These are phyloP conservation scores for Drosophila limbata DNA, from an alignment of 2,888 invertebrate species.

Conservation along the genomic window DNA sequence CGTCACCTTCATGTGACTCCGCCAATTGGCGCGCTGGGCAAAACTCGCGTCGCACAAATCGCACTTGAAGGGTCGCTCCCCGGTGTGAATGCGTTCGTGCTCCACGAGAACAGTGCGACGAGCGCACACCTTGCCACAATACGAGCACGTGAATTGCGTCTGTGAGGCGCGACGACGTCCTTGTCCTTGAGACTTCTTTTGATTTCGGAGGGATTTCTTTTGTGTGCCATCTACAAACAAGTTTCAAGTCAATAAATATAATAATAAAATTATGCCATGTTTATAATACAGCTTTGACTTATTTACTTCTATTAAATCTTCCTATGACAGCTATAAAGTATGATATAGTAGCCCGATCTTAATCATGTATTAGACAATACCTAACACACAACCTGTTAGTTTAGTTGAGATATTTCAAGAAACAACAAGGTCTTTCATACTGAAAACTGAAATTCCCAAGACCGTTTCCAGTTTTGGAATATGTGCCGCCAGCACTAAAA, in stretches of 20 bases:
- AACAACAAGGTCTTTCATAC: no score
- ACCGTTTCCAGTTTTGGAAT: no score
- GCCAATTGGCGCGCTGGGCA: conserved; percentile 92
- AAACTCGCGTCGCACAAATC: conserved; percentile 92
- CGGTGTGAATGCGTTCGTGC: conserved; percentile 92
- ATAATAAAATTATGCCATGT: neutral
- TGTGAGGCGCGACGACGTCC: neutral
- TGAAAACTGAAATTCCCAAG: no score
- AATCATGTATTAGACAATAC: no score
- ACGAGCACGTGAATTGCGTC: conserved; percentile 10
- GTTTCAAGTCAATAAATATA: neutral
- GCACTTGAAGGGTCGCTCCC: conserved; percentile 92
- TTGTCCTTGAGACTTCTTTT: neutral
- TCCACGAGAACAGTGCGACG: conserved; percentile 92
- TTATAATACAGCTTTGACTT: neutral
- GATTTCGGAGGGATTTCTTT: no score
- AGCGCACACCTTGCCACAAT: conserved; percentile 84
- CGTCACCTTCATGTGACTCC: conserved; percentile 92
- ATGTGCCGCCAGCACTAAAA: no score
- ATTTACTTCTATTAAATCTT: neutral
- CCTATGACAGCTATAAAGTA: neutral
- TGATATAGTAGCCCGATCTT: neutral
- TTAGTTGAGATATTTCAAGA: no score
- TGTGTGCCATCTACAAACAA: neutral
- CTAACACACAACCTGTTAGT: no score